Evolutionary conservation across 2,113 vertebrate species (phyloP), one percentile per base, ranked within the genome.

Genomic region (Jacana jacana): DNA sequence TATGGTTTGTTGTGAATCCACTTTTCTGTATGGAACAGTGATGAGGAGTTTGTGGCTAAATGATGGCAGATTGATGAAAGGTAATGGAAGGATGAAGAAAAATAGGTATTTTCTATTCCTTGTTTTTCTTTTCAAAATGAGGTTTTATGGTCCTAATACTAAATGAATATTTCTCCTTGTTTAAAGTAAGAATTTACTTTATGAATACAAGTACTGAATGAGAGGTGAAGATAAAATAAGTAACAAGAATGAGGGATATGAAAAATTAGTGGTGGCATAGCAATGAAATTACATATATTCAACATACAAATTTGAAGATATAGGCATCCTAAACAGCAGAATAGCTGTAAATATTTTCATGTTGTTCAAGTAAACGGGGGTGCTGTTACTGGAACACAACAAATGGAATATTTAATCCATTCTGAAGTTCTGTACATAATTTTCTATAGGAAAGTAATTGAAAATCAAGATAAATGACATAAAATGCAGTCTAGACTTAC

Each of bases 381-480:
- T 69, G 17, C 44, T 73, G 42, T 64, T 60, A 54, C 48, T 81
- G 44, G 31, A 95, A 40, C 28, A 24, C 51, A 18, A 23, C 7
- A 64, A 77, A 51, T 65, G 28, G 18, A 73, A 35, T 81, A 65
- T 68, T 89, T 69, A 65, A 84, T 85, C 35, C 30, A 78, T 87
- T 65, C 49, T 55, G 42, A 87, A 73, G 39, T 73, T 15, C 33
- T 72, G 46, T 55, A 37, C 8, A 3, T 93, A 51, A 35, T 80
- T 89, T 80, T 75, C 20, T 49, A 12, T 37, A 82, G 84, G 15
- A 78, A 81, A 92, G 27, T 57, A 57, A 37, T 23, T 73, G 51
- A 80, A 95, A 87, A 81, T 73, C 7, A 31, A 81, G 60, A n/a
- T 79, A 89, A 87, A 70, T 42, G 3, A 35, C 46, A 57, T 87